Base-by-base conservation (phyloP, 2,888 invertebrate genomes). In the Aspidapion aeneum region DNA sequence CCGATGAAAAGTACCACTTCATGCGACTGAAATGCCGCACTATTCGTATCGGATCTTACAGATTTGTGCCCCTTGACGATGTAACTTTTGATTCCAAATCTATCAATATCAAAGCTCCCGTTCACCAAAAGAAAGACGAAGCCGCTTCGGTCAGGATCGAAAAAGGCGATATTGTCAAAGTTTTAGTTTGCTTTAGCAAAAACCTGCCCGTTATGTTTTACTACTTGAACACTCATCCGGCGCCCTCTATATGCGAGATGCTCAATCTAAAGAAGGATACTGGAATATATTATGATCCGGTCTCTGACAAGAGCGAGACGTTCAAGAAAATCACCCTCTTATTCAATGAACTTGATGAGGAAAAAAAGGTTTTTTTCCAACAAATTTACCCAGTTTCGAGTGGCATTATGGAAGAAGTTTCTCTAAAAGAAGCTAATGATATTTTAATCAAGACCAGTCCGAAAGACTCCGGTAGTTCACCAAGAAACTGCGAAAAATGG, bases 11-110 rank as follows among this genome's bases (percentile, higher is more conserved):
- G 35, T 35, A 7, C 35, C 35, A 7, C 5, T 35, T 35, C 12
- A 35, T 69, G 5, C 60, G 61, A 51, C 60, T 79, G 18, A 64
- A 69, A 64, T 94, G 94, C 78, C 85, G 91, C 69, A 90, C 91
- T 18, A 87, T 95, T 62, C 84, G 94, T 68, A 89, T 96, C 76
- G 95, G 96, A 50, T 91, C 93, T 17, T 91, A 93, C 77, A 89
- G 90, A 81, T 91, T 89, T 74, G 84, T 87, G 69, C 90, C 93
- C 21, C 84, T 83, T 65, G 90, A 91, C 76, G 86, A 87, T 79
- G 89, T 94, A 35, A 35, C 35, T 35, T 35, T 35, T 35, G 35
- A 35, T 12, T 71, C 73, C 1, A 71, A 66, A 20, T 73, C 73
- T 52, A 57, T 79, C 2, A 63, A 72, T 72, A 84, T 90, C 65